Percentiles rank a stretch among this genome's conserved stretches.
These are phyloP conservation scores for Cosmia trapezina DNA, from an alignment of 2,888 invertebrate genomes.

Conservation along the genomic window DNA sequence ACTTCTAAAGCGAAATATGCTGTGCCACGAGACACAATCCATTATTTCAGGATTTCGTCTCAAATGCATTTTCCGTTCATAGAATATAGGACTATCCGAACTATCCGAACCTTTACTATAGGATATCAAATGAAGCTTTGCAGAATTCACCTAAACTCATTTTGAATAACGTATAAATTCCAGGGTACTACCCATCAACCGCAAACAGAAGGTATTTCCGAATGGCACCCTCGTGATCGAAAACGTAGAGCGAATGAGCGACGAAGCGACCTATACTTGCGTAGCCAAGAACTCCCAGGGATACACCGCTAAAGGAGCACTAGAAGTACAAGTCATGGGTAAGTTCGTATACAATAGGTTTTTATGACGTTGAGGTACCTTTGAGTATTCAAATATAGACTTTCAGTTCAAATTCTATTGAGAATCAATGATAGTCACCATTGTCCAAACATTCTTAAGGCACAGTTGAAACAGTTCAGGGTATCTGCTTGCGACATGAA, in stretches of 20 bases:
- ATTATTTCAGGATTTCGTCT: background rate
- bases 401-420: background rate
- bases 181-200: slow-evolving; percentile 96
- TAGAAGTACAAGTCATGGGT: slow-evolving; percentile 99
- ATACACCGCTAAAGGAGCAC: slow-evolving; percentile 95
- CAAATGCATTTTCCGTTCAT: slow-evolving; percentile 2
- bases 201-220: slow-evolving; percentile 97
- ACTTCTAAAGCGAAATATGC: background rate
- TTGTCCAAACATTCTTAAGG: background rate
- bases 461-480: background rate
- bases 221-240: slow-evolving; percentile 98
- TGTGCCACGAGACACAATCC: background rate
- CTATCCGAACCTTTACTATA: background rate
- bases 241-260: slow-evolving; percentile 97
- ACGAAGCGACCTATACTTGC: slow-evolving; percentile 98
- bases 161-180: slow-evolving; percentile 44
- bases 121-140: slow-evolving; percentile 7
- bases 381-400: slow-evolving; percentile 42
- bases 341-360: slow-evolving; percentile 85
- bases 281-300: slow-evolving; percentile 97
- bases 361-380: slow-evolving; percentile 37
- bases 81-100: background rate
- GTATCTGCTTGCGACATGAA: background rate
- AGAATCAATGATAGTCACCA: background rate
- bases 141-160: background rate